Conservation (phyloP, 1,140 invertebrate species). For the Drosophila pectinifera region DNA sequence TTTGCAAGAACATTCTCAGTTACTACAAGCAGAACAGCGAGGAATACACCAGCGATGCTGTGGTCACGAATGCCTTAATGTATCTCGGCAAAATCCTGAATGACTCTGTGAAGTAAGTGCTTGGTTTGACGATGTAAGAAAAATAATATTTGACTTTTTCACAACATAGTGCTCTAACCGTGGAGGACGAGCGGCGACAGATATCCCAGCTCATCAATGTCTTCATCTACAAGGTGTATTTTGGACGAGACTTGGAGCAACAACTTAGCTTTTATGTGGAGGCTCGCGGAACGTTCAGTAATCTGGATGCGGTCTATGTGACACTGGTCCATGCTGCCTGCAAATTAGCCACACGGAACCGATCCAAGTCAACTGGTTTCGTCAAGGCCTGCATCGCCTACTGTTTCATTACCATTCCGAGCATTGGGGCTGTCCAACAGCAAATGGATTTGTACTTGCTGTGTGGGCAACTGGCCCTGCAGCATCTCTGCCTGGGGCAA, state of each 20-base stretch:
- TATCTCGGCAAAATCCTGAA: conserved; percentile 94
- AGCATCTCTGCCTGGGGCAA: conserved; percentile 96
- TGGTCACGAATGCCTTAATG: conserved; percentile 94
- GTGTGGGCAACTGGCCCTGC: conserved; percentile 94
- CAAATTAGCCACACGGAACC: conserved; percentile 91
- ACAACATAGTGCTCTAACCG: conserved; percentile 91
- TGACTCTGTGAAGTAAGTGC: conserved; percentile 94
- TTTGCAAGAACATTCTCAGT: conserved; percentile 93
- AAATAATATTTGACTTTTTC: neutral
- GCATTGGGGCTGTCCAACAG: conserved; percentile 90
- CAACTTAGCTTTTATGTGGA: conserved; percentile 97
- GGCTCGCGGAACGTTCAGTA: conserved; percentile 93
- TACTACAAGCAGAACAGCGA: conserved; percentile 87
- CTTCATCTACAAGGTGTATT: conserved; percentile 92
- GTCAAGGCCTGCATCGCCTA: conserved; percentile 97
- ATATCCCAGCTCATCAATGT: conserved; percentile 93
- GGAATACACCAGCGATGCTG: conserved; percentile 90
- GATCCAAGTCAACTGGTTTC: conserved; percentile 88
- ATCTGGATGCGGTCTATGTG: conserved; percentile 94
- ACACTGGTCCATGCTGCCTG: conserved; percentile 95
- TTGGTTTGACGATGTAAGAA: too few relatives aligned
- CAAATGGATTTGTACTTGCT: conserved; percentile 94
- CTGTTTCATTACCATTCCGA: conserved; percentile 97
- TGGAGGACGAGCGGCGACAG: conserved; percentile 96
- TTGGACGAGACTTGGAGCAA: conserved; percentile 94